Conservation (phyloP, 1,140 invertebrate genomes). For the Drosophila jambulina region DNA sequence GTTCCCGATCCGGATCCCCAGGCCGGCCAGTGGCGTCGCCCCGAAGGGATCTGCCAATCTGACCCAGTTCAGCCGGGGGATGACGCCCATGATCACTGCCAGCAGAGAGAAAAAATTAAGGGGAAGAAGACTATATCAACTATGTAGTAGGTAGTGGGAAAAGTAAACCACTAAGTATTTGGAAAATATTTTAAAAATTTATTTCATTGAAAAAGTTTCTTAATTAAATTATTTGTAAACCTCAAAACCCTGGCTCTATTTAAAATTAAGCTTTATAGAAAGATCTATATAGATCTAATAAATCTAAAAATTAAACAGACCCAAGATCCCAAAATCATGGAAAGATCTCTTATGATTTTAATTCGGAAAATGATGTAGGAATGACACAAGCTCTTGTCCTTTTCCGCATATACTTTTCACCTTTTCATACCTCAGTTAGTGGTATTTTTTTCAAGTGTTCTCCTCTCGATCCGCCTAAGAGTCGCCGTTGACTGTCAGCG, state of each 20-base stretch:
- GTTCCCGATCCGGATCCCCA: conserved; percentile 12
- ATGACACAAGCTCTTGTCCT: not conserved
- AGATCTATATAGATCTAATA: not conserved
- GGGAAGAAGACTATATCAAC: not conserved
- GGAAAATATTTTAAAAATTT: not conserved
- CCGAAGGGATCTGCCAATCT: conserved; percentile 55
- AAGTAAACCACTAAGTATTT: too few species aligned
- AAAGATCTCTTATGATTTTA: not conserved
- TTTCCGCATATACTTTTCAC: not conserved
- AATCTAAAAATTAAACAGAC: not conserved
- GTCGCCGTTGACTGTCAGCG: conserved; percentile 64
- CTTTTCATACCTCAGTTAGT: not conserved
- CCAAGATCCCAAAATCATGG: accelerated
- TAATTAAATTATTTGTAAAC: too few species aligned
- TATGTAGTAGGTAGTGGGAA: not conserved
- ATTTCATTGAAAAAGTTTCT: too few species aligned
- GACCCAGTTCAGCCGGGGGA: conserved; percentile 55
- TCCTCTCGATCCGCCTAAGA: conserved; percentile 15
- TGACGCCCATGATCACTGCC: conserved; percentile 43
- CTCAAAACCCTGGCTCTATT: too few species aligned
- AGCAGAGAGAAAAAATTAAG: not conserved
- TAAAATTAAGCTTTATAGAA: too few species aligned
- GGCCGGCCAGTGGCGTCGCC: conserved; percentile 53
- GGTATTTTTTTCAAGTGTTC: not conserved
- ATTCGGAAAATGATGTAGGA: not conserved